A percentile compares a stretch with the other conserved stretches of the same genome.
These are phyloP conservation scores for Drosophila nigromelanica DNA, from an alignment of 1,140 invertebrate genomes.

Conservation along the genomic window DNA sequence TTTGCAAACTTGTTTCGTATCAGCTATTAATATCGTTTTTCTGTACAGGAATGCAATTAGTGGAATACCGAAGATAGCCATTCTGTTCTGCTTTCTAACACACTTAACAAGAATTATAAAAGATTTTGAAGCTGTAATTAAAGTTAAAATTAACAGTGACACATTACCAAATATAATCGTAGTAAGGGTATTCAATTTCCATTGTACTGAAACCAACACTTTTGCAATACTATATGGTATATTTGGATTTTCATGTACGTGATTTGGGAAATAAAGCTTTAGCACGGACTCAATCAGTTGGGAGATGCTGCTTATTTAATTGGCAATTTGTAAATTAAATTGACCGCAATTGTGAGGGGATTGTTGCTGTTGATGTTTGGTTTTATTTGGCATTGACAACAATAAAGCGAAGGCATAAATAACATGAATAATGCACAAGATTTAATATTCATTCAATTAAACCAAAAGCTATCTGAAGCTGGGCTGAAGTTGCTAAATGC, in stretches of 20 bases:
- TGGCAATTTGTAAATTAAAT: conserved; percentile 62
- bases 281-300: neutral
- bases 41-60: too few species aligned
- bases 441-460: conserved; percentile 60
- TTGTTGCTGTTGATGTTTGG: conserved; percentile 9
- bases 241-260: conserved; percentile 12
- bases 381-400: conserved; percentile 1
- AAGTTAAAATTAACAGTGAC: too few species aligned
- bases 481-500: conserved; percentile 20
- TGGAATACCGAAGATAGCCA: too few species aligned
- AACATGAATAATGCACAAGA: conserved; percentile 54
- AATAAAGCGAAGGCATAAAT: conserved; percentile 40
- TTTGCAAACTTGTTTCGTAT: too few species aligned
- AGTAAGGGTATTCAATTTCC: neutral
- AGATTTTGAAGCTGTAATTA: too few species aligned
- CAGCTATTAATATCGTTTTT: too few species aligned
- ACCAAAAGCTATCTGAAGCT: conserved; percentile 7
- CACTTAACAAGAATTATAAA: too few species aligned
- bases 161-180: too few species aligned
- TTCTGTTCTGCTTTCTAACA: too few species aligned
- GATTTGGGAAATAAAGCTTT: conserved; percentile 2
- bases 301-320: conserved; percentile 42
- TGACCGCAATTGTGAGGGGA: conserved; percentile 47
- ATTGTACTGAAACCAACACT: neutral
- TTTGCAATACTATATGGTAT: neutral